Percentiles rank a stretch among this genome's conserved stretches.
Evolutionary conservation across 2,797 vertebrate genomes (phyloP).

Genomic region (Eulemur coronatus): DNA sequence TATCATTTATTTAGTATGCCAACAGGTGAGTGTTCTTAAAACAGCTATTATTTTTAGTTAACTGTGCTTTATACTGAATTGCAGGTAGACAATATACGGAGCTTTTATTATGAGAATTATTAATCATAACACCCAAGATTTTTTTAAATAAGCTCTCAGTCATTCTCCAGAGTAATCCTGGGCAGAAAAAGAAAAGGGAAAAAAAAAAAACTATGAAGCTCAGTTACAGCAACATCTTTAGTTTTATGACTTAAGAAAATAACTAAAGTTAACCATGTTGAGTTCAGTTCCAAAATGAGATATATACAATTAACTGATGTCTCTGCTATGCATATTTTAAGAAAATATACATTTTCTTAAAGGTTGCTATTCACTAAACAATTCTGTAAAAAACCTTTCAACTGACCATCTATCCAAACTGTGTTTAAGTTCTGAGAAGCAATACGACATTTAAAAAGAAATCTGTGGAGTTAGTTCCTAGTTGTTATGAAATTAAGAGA

Average conservation of each 20-base stretch:
- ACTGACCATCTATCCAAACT: slow-evolving; percentile 75
- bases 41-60: not conserved
- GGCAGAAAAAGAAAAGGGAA: not conserved
- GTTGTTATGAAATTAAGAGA: slow-evolving; percentile 77
- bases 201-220: not conserved
- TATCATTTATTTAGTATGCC: not conserved
- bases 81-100: not conserved
- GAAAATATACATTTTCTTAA: slow-evolving; percentile 14
- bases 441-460: slow-evolving; percentile 69
- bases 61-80: not conserved
- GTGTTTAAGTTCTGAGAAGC: slow-evolving; percentile 65
- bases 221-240: slow-evolving; percentile 17
- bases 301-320: not conserved
- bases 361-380: slow-evolving; percentile 24
- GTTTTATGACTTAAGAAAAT: slow-evolving; percentile 9
- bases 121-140: not conserved
- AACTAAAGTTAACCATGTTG: not conserved
- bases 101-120: not conserved
- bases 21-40: not conserved
- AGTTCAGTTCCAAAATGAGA: not conserved
- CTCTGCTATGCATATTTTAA: not conserved
- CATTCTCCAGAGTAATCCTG: not conserved
- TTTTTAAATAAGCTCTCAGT: not conserved
- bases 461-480: slow-evolving; percentile 63
- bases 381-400: slow-evolving; percentile 62